Percentiles rank a stretch among this genome's conserved stretches.
Evolutionary conservation across 2,888 invertebrate species (phyloP).

Genomic region (Invenusta paracnida): DNA sequence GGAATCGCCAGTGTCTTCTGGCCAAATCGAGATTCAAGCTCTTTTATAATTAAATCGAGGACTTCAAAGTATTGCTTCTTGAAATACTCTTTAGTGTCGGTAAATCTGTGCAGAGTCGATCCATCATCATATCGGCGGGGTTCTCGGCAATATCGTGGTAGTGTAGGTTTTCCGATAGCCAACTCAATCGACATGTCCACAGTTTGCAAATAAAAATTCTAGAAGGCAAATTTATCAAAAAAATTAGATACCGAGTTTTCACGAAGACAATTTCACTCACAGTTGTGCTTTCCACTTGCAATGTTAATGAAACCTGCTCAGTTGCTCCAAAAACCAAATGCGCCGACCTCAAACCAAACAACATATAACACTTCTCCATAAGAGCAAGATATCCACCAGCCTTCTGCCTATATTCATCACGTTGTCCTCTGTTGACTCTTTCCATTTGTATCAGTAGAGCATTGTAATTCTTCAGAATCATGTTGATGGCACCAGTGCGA

Average conservation of each 20-base stretch:
- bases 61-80: neutral
- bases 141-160: neutral
- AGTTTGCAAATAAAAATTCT: neutral
- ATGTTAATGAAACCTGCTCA: neutral
- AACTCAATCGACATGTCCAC: neutral
- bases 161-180: neutral
- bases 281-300: neutral
- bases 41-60: neutral
- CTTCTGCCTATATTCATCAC: conserved; percentile 22
- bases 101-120: neutral
- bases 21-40: neutral
- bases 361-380: neutral
- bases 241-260: neutral
- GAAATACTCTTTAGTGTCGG: neutral
- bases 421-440: neutral
- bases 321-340: neutral
- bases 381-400: neutral
- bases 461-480: neutral
- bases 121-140: neutral
- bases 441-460: neutral
- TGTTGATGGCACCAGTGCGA: neutral
- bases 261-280: neutral
- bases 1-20: neutral
- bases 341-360: neutral
- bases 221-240: neutral